Evolutionary conservation across 1,140 invertebrate genomes (phyloP).

Genomic region (Temnothorax longispinosus): DNA sequence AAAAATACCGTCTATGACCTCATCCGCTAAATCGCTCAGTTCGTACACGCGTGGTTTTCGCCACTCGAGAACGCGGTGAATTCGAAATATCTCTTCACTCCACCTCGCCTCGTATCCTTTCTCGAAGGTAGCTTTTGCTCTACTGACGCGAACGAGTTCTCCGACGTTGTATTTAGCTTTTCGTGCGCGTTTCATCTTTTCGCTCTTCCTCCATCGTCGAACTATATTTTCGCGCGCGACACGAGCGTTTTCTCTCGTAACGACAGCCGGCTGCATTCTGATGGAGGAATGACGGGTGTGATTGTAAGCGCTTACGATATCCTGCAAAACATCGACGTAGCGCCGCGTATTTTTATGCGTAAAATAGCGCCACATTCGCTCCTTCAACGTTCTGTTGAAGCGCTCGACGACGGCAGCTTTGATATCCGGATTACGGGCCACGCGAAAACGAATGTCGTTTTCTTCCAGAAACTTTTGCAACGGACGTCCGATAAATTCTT

Average conservation of each 20-base stretch:
- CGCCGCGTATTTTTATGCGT: background rate
- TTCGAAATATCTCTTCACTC: too few relatives aligned
- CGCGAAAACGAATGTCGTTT: background rate
- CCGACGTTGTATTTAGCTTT: background rate
- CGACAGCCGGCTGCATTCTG: background rate
- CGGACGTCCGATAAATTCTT: background rate
- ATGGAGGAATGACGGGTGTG: background rate
- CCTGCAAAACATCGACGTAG: background rate
- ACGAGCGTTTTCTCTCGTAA: background rate
- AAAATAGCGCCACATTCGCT: slow-evolving; percentile 1
- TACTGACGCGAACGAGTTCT: background rate
- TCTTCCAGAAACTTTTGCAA: background rate
- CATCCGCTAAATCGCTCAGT: too few relatives aligned
- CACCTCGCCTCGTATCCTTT: too few relatives aligned
- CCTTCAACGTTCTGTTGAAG: background rate
- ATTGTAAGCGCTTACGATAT: background rate
- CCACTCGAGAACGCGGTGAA: too few relatives aligned
- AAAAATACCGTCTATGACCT: too few relatives aligned
- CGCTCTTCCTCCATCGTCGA: background rate
- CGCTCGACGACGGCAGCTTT: background rate
- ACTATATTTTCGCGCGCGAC: background rate
- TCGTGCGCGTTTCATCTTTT: background rate
- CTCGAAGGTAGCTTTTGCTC: background rate
- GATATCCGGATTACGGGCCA: background rate
- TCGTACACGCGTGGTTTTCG: too few relatives aligned